A percentile compares a stretch with the other conserved stretches of the same genome.
Evolutionary conservation across 1,140 invertebrate genomes (phyloP).

Genomic region (Portunus trituberculatus): DNA sequence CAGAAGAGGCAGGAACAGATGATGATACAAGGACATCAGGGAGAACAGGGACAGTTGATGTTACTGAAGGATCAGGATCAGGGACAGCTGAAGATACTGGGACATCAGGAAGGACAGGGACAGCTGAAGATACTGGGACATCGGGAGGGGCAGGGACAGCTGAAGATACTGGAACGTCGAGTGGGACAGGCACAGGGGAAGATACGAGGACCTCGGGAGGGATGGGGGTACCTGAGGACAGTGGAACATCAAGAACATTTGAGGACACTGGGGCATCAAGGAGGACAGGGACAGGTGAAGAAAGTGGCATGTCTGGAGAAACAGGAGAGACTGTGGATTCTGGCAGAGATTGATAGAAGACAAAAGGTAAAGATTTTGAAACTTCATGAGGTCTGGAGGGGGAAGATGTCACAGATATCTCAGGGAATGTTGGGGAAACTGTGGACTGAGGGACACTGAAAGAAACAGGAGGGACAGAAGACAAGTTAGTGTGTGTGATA

Average conservation of each 20-base stretch:
- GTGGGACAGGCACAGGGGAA: background rate
- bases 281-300: background rate
- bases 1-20: background rate
- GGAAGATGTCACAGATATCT: background rate
- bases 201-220: background rate
- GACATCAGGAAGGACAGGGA: background rate
- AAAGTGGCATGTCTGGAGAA: background rate
- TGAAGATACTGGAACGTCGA: background rate
- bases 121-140: background rate
- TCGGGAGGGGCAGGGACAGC: background rate
- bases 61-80: background rate
- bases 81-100: background rate
- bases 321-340: conserved; percentile 16
- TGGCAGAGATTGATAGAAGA: background rate
- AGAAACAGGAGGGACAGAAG: conserved; percentile 19
- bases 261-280: background rate
- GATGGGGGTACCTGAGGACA: background rate
- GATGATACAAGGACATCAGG: background rate
- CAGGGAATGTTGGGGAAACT: background rate
- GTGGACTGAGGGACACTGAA: conserved; percentile 1
- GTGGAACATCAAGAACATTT: background rate
- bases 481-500: background rate
- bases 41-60: background rate
- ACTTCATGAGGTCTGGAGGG: background rate
- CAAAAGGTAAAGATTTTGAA: conserved; percentile 16